Base-by-base conservation (phyloP, 2,888 invertebrate genomes). In the Eupithecia dodoneata region DNA sequence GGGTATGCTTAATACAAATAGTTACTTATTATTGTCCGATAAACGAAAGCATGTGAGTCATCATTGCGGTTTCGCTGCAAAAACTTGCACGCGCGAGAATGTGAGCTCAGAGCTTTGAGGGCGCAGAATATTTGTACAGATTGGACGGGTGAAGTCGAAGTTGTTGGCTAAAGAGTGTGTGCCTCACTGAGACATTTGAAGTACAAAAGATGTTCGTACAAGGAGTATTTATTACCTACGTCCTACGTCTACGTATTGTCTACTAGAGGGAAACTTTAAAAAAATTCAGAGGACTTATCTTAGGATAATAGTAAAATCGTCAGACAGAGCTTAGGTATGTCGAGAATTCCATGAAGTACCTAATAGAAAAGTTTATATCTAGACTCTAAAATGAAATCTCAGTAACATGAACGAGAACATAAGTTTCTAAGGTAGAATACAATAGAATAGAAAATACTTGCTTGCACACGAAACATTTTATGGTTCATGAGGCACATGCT, bases 51-150 rank as follows among this genome's bases (percentile, higher is more conserved):
- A 88, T 90, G 88, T 89, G 89, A 90, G 85, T 87, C 88, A 89
- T 90, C 90, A 83, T 78, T 84, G 83, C 70, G 72, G 73, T 79
- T 69, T 45, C 44, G 71, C 42, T 66, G 85, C 86, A 92, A 92
- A 92, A 92, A 91, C 75, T 82, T 87, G 87, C 90, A 89, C 92
- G 92, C 87, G 90, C 88, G 85, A 80, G 90, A 87, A 92, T 91
- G 89, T 76, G 72, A 76, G 80, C 80, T 80, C 79, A 78, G 79
- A 77, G 74, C 76, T 67, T 75, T 74, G 72, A 73, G 18, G 71
- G 12, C 73, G 75, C 74, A 80, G 77, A 72, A 45, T 66, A 65
- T 13, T 42, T 15, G 66, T 12, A 12, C 66, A 66, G 66, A 66
- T 42, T 2, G 42, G 15, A 42, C 41, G 41, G 65, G 10, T 66